phyloP scores from a whole-genome alignment of 2,888 invertebrate genomes.

The Portevinia maculata region DNA sequence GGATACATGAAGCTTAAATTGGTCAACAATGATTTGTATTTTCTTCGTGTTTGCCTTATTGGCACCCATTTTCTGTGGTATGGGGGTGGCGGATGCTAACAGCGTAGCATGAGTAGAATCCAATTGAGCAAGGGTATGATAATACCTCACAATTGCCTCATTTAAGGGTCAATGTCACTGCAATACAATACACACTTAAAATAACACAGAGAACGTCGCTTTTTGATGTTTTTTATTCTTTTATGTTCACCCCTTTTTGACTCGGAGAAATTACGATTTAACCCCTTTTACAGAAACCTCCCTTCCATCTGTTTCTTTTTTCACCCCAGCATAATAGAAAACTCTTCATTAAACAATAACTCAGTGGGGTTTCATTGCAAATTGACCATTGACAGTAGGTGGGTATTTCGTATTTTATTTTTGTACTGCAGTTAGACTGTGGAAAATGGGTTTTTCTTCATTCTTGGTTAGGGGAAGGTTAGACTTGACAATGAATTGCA shows the following conservation, averaged over 20 bases:
- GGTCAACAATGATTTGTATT: constrained; percentile 24
- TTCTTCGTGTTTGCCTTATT: neutral
- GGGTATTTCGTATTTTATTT: constrained; percentile 18
- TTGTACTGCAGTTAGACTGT: constrained; percentile 46
- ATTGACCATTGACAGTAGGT: constrained; percentile 44
- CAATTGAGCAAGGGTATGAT: constrained; percentile 12
- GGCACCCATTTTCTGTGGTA: constrained; percentile 1
- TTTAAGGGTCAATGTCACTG: constrained; percentile 64
- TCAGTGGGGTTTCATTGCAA: constrained; percentile 56
- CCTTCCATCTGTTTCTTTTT: neutral
- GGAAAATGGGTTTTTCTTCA: too few species aligned
- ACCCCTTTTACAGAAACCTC: constrained; percentile 10
- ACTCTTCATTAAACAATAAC: constrained; percentile 54
- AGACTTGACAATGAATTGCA: constrained; percentile 13
- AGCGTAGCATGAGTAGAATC: neutral
- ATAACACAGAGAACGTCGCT: constrained; percentile 39
- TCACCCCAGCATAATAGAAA: neutral
- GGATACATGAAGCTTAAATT: constrained; percentile 41
- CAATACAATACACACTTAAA: constrained; percentile 48
- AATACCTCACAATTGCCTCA: constrained; percentile 34
- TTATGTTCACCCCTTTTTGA: neutral
- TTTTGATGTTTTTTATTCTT: neutral
- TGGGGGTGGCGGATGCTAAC: neutral
- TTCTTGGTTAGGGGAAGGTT: constrained; percentile 6
- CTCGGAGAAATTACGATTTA: constrained; percentile 18